Evolutionary conservation across 1,140 invertebrate genomes (phyloP).

Genomic region (Panagrolaimus sp.): DNA sequence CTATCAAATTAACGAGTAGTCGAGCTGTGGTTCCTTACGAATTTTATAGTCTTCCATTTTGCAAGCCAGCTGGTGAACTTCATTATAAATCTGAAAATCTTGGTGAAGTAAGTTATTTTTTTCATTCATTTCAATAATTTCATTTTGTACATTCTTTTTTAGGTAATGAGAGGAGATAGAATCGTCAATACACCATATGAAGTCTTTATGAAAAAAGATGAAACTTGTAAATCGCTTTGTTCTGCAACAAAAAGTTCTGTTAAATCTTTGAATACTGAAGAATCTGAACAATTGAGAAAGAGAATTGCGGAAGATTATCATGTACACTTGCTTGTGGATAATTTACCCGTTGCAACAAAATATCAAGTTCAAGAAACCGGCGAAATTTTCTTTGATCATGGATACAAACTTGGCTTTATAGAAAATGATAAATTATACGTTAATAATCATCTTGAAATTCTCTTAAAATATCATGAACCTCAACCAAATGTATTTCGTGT

Average conservation of each 20-base stretch:
- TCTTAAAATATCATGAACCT: constrained; percentile 77
- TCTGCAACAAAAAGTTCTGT: constrained; percentile 63
- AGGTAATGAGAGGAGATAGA: constrained; percentile 72
- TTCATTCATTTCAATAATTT: too few species aligned
- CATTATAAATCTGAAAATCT: constrained; percentile 93
- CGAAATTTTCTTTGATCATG: constrained; percentile 81
- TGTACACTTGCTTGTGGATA: constrained; percentile 91
- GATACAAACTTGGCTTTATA: constrained; percentile 81
- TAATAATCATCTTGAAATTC: constrained; percentile 87
- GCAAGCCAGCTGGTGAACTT: constrained; percentile 74
- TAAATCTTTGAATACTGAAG: constrained; percentile 72
- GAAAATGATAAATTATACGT: constrained; percentile 69
- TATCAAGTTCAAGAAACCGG: constrained; percentile 70
- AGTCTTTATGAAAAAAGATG: constrained; percentile 61
- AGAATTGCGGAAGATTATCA: constrained; percentile 87
- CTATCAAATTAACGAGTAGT: constrained; percentile 66
- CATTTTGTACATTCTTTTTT: too few species aligned
- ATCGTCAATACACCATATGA: constrained; percentile 94
- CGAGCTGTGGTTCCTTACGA: constrained; percentile 92
- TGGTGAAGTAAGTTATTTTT: too few species aligned
- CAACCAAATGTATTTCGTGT: constrained; percentile 72
- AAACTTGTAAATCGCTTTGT: constrained; percentile 64
- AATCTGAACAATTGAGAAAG: constrained; percentile 73
- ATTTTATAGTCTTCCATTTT: constrained; percentile 88
- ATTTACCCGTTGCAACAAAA: constrained; percentile 86